Percentiles rank a stretch among this genome's conserved stretches.
These are phyloP conservation scores for Acanthosepion lycidas DNA, from an alignment of 2,888 invertebrate species.

Conservation along the genomic window DNA sequence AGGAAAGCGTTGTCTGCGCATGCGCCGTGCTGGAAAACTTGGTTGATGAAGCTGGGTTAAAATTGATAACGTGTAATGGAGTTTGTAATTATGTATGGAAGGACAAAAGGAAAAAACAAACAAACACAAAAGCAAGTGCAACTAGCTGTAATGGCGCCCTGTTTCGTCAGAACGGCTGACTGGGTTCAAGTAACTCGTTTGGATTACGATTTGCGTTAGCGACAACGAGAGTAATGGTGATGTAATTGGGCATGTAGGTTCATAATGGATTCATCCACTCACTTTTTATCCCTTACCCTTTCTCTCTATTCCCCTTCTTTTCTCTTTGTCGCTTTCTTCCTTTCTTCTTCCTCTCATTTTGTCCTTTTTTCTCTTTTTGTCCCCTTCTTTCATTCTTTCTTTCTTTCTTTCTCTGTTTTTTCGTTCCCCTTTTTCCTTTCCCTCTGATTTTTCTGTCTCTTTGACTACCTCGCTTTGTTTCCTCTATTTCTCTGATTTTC, in stretches of 20 bases:
- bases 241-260: background rate
- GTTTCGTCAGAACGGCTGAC: background rate
- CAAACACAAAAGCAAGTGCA: background rate
- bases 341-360: too few relatives aligned
- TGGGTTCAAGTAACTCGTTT: background rate
- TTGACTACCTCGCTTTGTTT: too few relatives aligned
- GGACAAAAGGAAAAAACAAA: background rate
- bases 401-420: too few relatives aligned
- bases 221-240: background rate
- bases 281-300: background rate
- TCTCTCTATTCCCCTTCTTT: background rate
- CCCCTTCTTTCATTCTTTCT: too few relatives aligned
- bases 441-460: too few relatives aligned
- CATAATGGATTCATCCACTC: background rate
- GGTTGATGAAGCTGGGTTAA: background rate
- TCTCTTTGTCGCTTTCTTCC: background rate
- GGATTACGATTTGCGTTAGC: background rate
- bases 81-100: constrained; percentile 23
- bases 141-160: background rate
- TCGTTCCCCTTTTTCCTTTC: too few relatives aligned
- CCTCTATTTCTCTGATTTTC: too few relatives aligned
- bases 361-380: background rate
- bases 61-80: constrained; percentile 23
- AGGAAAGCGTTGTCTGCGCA: constrained; percentile 6
- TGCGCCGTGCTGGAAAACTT: background rate